These are phyloP conservation scores for Willisornis vidua DNA, from an alignment of 2,113 vertebrate species.

Conservation along the genomic window DNA sequence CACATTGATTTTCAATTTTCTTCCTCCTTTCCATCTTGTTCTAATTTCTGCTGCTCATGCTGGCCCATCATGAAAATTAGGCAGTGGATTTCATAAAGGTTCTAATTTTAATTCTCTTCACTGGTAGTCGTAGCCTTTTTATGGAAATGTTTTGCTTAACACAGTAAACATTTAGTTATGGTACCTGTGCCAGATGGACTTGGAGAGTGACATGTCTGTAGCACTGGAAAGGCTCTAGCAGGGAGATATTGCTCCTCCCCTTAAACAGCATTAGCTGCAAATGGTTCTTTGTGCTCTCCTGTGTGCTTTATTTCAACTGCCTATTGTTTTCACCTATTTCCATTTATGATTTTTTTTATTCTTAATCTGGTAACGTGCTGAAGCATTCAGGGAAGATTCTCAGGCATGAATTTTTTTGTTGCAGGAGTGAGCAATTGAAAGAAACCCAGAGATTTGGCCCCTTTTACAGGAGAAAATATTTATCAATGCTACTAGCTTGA, in stretches of 20 bases:
- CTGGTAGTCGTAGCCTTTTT: neutral
- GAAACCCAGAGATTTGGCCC: neutral
- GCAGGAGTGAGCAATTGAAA: neutral
- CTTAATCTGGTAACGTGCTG: neutral
- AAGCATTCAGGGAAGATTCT: neutral
- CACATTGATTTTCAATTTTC: neutral
- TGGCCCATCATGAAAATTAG: neutral
- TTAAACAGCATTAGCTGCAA: neutral
- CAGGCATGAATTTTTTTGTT: neutral
- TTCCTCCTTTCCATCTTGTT: neutral
- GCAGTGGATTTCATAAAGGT: neutral
- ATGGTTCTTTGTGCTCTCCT: neutral
- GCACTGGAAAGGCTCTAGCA: neutral
- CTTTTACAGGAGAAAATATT: neutral
- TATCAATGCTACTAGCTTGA: neutral
- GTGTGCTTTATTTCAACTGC: neutral
- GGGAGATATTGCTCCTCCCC: neutral
- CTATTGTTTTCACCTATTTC: neutral
- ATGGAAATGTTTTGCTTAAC: neutral
- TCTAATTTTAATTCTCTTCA: neutral
- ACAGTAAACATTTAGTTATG: neutral
- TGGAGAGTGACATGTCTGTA: neutral
- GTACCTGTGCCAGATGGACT: neutral
- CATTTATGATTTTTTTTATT: neutral
- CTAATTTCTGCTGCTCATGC: neutral